These are phyloP conservation scores for Pangasius krempfi DNA, from an alignment of 2,797 vertebrate genomes.

Conservation along the genomic window DNA sequence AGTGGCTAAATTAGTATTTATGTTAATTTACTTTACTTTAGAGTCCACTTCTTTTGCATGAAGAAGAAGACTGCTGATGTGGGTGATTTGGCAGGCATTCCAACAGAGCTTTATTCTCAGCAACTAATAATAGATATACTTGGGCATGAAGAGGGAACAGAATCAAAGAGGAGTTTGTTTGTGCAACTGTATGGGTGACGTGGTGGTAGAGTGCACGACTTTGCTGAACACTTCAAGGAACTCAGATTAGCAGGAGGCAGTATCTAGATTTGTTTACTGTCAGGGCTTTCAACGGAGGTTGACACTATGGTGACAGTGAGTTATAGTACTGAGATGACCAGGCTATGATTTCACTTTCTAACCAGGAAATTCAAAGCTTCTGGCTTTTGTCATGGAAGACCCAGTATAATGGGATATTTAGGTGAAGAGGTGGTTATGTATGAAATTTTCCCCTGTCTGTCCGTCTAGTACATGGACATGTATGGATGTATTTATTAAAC, in stretches of 20 bases:
- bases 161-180: background rate
- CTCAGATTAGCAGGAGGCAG: background rate
- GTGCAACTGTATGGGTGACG: background rate
- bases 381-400: background rate
- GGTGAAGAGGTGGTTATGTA: background rate
- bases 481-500: background rate
- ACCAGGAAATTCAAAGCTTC: background rate
- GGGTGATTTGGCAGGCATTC: background rate
- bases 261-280: background rate
- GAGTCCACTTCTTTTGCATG: background rate
- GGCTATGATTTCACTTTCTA: background rate
- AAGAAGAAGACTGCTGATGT: background rate
- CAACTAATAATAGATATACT: background rate
- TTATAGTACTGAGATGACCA: background rate
- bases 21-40: background rate
- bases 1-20: background rate
- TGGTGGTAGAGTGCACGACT: background rate
- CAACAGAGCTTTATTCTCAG: background rate
- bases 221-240: background rate
- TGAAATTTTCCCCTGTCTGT: background rate
- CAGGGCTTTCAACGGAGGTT: background rate
- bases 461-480: no score
- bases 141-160: background rate
- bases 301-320: background rate
- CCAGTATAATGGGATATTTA: background rate